Conservation (phyloP, 1,140 invertebrate species). For the Triops cancriformis region DNA sequence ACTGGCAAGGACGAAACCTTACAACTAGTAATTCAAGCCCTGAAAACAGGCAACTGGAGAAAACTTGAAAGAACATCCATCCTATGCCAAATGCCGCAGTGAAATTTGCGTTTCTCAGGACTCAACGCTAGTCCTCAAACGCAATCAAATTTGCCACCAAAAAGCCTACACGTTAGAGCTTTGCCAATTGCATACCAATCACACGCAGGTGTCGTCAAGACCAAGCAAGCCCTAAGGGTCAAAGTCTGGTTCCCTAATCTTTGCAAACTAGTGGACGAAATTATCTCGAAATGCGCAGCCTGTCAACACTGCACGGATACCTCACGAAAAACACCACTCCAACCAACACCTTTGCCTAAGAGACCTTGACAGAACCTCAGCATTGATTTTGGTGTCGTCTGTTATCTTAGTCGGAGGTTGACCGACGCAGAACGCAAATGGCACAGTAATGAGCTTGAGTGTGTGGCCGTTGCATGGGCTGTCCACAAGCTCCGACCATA, state of each 20-base stretch:
- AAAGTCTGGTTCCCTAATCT: conserved; percentile 36
- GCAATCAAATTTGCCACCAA: conserved; percentile 30
- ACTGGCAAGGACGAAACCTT: not conserved
- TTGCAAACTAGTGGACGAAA: conserved; percentile 32
- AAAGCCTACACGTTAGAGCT: conserved; percentile 28
- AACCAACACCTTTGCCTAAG: conserved; percentile 17
- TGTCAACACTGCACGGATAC: conserved; percentile 30
- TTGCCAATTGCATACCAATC: conserved; percentile 30
- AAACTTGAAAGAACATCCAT: not conserved
- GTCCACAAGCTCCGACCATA: not conserved
- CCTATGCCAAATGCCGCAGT: not conserved
- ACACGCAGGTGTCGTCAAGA: conserved; percentile 31
- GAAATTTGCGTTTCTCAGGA: not conserved
- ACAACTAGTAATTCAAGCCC: conserved; percentile 8
- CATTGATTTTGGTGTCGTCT: conserved; percentile 35
- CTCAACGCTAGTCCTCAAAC: conserved; percentile 27
- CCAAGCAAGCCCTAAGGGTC: conserved; percentile 33
- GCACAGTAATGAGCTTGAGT: too few species aligned
- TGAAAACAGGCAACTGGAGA: conserved; percentile 21
- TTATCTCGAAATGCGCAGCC: conserved; percentile 31
- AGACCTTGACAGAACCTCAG: conserved; percentile 24
- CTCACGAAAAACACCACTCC: not conserved
- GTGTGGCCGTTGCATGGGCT: too few species aligned
- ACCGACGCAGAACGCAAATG: conserved; percentile 35
- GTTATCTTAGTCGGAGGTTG: conserved; percentile 40